Evolutionary conservation across 2,888 invertebrate species (phyloP).

Genomic region (Lypha dubia): DNA sequence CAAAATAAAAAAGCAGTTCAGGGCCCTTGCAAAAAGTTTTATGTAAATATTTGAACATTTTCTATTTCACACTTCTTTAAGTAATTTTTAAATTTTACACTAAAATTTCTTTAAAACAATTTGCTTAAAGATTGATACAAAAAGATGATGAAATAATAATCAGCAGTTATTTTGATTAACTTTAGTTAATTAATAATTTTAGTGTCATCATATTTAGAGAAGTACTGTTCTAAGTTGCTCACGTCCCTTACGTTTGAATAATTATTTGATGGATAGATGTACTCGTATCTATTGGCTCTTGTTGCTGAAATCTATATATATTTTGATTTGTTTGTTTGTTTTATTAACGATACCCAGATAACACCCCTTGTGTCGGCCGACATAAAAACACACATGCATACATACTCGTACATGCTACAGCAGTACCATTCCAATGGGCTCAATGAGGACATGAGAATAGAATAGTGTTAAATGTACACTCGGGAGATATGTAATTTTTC

Average conservation of each 20-base stretch:
- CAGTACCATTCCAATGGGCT: slow-evolving; percentile 20
- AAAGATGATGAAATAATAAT: too few relatives aligned
- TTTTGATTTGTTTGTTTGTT: slow-evolving; percentile 39
- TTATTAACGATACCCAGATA: slow-evolving; percentile 57
- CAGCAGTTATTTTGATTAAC: too few relatives aligned
- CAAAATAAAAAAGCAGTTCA: too few relatives aligned
- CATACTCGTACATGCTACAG: neutral
- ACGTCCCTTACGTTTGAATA: slow-evolving; percentile 20
- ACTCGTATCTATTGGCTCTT: slow-evolving; percentile 27
- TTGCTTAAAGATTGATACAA: too few relatives aligned
- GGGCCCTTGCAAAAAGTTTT: too few relatives aligned
- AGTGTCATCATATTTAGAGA: slow-evolving; percentile 25
- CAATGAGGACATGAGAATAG: slow-evolving; percentile 35
- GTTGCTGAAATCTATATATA: slow-evolving; percentile 49
- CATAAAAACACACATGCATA: neutral
- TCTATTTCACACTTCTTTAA: too few relatives aligned
- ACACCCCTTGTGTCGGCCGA: slow-evolving; percentile 44
- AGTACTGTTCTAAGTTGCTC: slow-evolving; percentile 16
- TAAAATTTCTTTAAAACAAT: too few relatives aligned
- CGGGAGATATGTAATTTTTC: slow-evolving; percentile 65
- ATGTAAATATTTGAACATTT: too few relatives aligned
- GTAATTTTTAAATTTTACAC: too few relatives aligned
- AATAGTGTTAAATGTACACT: slow-evolving; percentile 68
- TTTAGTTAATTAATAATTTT: too few relatives aligned
- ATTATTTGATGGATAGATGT: slow-evolving; percentile 39